Conservation (phyloP, 2,888 invertebrate genomes). For the Rhamphomyia laevipes region DNA sequence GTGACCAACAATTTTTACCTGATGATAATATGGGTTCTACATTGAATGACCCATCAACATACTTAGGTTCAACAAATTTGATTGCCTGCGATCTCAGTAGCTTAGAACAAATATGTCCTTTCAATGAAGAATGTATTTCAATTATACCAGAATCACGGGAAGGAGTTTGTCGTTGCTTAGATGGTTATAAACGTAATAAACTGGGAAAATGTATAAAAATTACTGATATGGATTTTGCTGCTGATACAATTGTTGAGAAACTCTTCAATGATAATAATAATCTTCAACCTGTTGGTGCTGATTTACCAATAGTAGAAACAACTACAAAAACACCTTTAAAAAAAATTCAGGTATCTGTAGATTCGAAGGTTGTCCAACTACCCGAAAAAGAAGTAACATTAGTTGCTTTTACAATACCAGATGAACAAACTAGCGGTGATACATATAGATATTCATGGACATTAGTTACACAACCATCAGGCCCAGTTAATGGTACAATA, state of each 20-base stretch:
- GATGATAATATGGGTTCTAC: constrained; percentile 32
- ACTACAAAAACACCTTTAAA: constrained; percentile 42
- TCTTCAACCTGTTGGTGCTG: background rate
- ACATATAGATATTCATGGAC: constrained; percentile 86
- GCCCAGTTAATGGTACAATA: constrained; percentile 61
- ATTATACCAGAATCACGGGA: constrained; percentile 44
- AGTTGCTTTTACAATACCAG: constrained; percentile 69
- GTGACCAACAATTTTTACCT: constrained; percentile 19
- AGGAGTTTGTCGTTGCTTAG: constrained; percentile 61
- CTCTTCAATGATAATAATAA: constrained; percentile 9
- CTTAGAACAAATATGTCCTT: constrained; percentile 27
- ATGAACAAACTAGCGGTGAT: constrained; percentile 55
- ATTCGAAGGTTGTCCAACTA: constrained; percentile 65
- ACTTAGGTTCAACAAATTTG: constrained; percentile 35
- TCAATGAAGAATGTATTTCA: constrained; percentile 57
- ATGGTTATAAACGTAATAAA: constrained; percentile 46
- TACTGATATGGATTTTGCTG: constrained; percentile 22
- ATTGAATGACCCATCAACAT: constrained; percentile 41
- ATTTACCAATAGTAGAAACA: constrained; percentile 6
- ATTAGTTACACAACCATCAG: constrained; percentile 70
- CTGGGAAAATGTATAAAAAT: constrained; percentile 33
- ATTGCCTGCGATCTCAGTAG: constrained; percentile 48
- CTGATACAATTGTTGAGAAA: constrained; percentile 18
- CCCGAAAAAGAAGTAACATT: constrained; percentile 78
- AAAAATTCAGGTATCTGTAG: constrained; percentile 58